These are phyloP conservation scores for Listrodromus nycthemerus DNA, from an alignment of 2,888 invertebrate species.

Conservation along the genomic window DNA sequence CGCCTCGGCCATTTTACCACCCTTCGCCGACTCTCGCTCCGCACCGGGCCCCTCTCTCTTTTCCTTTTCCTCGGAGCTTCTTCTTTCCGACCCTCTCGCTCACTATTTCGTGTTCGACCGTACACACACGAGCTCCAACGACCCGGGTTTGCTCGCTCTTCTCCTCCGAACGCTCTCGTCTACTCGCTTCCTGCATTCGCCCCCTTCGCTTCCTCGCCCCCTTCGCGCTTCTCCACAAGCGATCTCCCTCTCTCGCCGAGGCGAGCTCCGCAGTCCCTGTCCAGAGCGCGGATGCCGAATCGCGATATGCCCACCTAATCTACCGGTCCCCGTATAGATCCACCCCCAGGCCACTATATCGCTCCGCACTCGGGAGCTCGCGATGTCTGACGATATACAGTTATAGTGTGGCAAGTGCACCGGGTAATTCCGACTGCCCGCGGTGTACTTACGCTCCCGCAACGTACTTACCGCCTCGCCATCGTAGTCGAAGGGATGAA, in stretches of 20 bases:
- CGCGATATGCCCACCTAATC: slow-evolving; percentile 67
- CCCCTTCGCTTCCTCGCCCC: slow-evolving; percentile 1
- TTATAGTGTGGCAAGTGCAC: background rate
- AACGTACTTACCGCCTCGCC: slow-evolving; percentile 62
- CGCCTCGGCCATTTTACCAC: slow-evolving; percentile 64
- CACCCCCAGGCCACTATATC: slow-evolving; percentile 48
- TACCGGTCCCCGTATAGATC: slow-evolving; percentile 51
- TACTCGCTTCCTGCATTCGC: slow-evolving; percentile 65
- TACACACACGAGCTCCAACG: slow-evolving; percentile 51
- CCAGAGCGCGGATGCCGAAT: slow-evolving; percentile 45
- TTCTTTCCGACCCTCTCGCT: slow-evolving; percentile 62
- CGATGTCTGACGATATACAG: slow-evolving; percentile 7
- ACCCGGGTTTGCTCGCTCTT: slow-evolving; percentile 24
- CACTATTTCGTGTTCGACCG: slow-evolving; percentile 29
- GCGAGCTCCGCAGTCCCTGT: slow-evolving; percentile 4
- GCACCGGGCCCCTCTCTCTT: slow-evolving; percentile 57
- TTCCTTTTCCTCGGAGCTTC: slow-evolving; percentile 53
- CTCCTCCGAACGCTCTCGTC: slow-evolving; percentile 78
- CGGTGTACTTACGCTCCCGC: slow-evolving; percentile 56
- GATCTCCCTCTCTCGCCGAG: slow-evolving; percentile 25
- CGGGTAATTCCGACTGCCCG: slow-evolving; percentile 17
- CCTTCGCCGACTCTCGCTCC: slow-evolving; percentile 30
- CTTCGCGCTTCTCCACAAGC: slow-evolving; percentile 45
- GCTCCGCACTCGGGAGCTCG: background rate
- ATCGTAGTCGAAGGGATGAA: background rate